Evolutionary conservation across 1,140 invertebrate species (phyloP), one percentile per base, ranked within the genome.

Genomic region (Neodiprion lecontei): DNA sequence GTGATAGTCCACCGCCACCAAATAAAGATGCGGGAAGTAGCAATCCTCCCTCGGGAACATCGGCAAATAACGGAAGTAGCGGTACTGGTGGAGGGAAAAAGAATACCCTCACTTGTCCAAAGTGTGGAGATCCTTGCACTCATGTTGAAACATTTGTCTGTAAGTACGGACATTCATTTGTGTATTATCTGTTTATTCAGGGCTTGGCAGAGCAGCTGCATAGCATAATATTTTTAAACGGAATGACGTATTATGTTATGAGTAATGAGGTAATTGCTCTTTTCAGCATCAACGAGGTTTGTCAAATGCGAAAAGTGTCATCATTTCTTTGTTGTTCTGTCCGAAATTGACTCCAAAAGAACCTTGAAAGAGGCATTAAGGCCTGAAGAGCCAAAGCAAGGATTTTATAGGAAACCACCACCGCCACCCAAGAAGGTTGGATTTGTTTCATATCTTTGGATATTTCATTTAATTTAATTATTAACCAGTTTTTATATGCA

Each of bases 301-400:
- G 97, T 99, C 7, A 99, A 98, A 88, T 99, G 98, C 89, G 97
- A 98, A 83, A 99, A 98, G 87, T 99, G 98, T 85, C 96, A 98
- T 87, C 97, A 98, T 88, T 98, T 99, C 89, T 99, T 98, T 86
- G 96, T 98, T n/a, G 96, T 99, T 12, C 90, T 98, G 66, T 97
- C 96, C 75, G 96, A 98, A 83, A 92, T 95, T 67, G 97, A 98
- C 87, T 93, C 93, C 48, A 96, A 97, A 88, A 95, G 93, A 87
- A 94, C 90, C 78, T 87, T 94, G 72, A 97, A 96, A 88, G 95
- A 97, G 76, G 93, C 84, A 89, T 91, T 79, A 91, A 93, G 81
- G 90, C 90, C 85, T 90, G 93, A 87, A 86, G 89, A 85, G 87
- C 85, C 81, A 28, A 89, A 89, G 73, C 87, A 89, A 79, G 91